A percentile compares a stretch with the other conserved stretches of the same genome.
Evolutionary conservation across 2,888 invertebrate genomes (phyloP).

Genomic region (Epsilonema sp.): DNA sequence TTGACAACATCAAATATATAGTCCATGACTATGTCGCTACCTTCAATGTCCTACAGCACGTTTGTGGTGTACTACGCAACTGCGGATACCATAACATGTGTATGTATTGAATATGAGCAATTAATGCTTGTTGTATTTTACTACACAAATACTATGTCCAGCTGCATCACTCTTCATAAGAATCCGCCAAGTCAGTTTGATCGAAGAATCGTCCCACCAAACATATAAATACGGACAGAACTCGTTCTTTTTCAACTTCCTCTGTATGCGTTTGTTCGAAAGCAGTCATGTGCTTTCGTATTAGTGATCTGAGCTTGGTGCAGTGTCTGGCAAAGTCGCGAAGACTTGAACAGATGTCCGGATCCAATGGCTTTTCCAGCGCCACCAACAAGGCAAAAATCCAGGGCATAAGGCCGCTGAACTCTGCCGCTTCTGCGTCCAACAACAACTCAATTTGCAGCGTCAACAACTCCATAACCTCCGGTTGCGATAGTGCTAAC

Average conservation of each 20-base stretch:
- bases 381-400: conserved; percentile 47
- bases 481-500: conserved; percentile 6
- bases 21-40: no score
- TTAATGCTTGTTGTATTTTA: no score
- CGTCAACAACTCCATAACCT: conserved; percentile 11
- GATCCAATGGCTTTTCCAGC: conserved; percentile 45
- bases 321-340: conserved; percentile 46
- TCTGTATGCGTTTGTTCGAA: background rate
- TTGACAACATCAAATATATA: no score
- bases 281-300: no score
- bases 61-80: no score
- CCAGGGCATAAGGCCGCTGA: conserved; percentile 36
- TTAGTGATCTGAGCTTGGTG: background rate
- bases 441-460: conserved; percentile 9
- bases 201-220: conserved; percentile 51
- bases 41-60: no score
- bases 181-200: conserved; percentile 52
- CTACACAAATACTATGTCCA: no score
- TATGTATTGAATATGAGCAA: no score
- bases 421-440: conserved; percentile 11
- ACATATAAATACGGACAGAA: conserved; percentile 52
- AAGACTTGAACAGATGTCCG: conserved; percentile 45
- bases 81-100: no score
- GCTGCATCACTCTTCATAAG: no score
- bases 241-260: background rate